Percentiles rank a stretch among this genome's conserved stretches.
These are phyloP conservation scores for Leucophenga varia DNA, from an alignment of 1,140 invertebrate genomes.

Conservation along the genomic window DNA sequence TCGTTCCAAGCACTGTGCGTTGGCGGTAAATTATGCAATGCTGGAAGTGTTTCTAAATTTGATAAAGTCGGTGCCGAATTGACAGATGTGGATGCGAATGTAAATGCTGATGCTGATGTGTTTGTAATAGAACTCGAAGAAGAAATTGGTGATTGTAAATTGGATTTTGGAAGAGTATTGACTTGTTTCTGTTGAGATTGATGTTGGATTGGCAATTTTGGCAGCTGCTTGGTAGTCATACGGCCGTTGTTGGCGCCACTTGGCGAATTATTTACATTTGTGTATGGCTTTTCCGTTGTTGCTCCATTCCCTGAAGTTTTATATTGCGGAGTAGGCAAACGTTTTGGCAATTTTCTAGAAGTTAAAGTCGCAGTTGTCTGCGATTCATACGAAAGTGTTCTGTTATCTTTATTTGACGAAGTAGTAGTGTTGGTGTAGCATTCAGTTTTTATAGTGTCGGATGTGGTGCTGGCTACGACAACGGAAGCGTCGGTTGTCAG, in stretches of 20 bases:
- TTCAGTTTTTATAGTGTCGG: constrained; percentile 1
- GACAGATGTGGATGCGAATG: no score
- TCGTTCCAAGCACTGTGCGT: no score
- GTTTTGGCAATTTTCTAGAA: constrained; percentile 52
- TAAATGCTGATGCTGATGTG: background rate
- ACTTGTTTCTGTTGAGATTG: no score
- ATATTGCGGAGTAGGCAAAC: constrained; percentile 31
- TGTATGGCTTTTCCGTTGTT: background rate
- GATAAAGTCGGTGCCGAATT: no score
- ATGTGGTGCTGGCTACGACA: background rate
- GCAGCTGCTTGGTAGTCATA: constrained; percentile 33
- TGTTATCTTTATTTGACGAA: constrained; percentile 2
- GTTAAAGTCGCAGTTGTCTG: constrained; percentile 6
- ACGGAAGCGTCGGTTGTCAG: no score
- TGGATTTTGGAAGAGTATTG: background rate
- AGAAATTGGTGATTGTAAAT: constrained; percentile 6
- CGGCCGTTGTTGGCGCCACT: constrained; percentile 4
- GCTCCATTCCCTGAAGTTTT: constrained; percentile 12
- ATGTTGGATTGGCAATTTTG: constrained; percentile 32
- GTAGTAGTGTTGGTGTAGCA: constrained; percentile 13
- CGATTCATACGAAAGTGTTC: no score
- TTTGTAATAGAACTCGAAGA: constrained; percentile 14
- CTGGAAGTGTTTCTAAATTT: no score
- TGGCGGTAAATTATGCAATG: no score
- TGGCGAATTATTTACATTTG: no score